A percentile compares a stretch with the other conserved stretches of the same genome.
These are phyloP conservation scores for Leptinotarsa undecemlineata DNA, from an alignment of 1,140 invertebrate genomes.

Conservation along the genomic window DNA sequence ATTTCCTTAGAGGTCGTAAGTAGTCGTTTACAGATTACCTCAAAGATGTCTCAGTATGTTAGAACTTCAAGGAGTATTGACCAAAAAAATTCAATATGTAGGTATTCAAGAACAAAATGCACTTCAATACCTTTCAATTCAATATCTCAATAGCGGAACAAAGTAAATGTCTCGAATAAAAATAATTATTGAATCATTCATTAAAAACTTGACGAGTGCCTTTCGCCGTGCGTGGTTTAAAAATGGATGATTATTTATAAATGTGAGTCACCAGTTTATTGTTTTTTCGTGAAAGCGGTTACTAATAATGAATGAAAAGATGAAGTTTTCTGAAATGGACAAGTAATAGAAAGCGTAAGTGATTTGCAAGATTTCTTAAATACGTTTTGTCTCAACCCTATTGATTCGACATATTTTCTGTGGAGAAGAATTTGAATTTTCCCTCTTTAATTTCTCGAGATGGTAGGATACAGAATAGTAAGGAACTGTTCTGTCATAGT, in stretches of 20 bases:
- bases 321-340: not conserved
- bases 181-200: not conserved
- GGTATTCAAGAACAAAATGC: slow-evolving; percentile 18
- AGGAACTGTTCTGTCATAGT: no score
- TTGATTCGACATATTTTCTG: not conserved
- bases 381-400: not conserved
- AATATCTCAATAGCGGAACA: no score
- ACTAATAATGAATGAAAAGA: slow-evolving; percentile 18
- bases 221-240: slow-evolving; percentile 16
- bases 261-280: slow-evolving; percentile 22
- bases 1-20: no score
- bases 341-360: slow-evolving; percentile 4
- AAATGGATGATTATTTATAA: slow-evolving; percentile 28
- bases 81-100: slow-evolving; percentile 22
- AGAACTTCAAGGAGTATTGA: not conserved
- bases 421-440: slow-evolving; percentile 11
- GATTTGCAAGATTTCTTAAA: no score
- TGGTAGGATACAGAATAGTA: no score
- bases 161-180: no score
- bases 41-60: slow-evolving; percentile 2
- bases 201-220: not conserved
- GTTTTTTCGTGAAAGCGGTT: slow-evolving; percentile 15
- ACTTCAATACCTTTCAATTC: slow-evolving; percentile 12
- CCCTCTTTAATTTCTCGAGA: not conserved
- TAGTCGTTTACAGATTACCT: no score